Conservation (phyloP, 1,140 invertebrate species). For the Plutomurus gul region DNA sequence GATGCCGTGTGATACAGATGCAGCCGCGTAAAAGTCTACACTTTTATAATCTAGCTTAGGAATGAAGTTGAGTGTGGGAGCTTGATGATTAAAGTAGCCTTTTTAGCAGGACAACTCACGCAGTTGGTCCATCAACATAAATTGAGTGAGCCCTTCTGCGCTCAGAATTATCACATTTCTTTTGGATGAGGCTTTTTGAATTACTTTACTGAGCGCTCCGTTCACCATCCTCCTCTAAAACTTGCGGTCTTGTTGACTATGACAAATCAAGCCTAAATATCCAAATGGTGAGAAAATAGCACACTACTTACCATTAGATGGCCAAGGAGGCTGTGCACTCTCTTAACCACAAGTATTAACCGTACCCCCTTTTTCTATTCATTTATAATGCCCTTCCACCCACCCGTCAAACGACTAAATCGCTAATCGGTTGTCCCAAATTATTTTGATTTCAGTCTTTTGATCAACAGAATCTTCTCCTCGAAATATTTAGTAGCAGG, state of each 20-base stretch:
- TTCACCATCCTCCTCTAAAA: neutral
- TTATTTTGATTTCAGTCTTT: neutral
- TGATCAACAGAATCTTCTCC: too few relatives aligned
- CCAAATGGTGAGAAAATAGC: neutral
- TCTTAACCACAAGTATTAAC: neutral
- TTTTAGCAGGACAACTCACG: conserved; percentile 7
- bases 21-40: neutral
- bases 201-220: neutral
- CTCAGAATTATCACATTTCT: conserved; percentile 6
- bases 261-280: neutral
- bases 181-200: conserved; percentile 16
- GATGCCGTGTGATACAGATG: neutral
- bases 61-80: neutral
- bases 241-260: neutral
- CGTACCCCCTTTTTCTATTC: too few relatives aligned
- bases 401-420: neutral
- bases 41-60: neutral
- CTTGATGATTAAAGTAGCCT: conserved; percentile 8
- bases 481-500: neutral
- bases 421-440: neutral
- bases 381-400: too few relatives aligned
- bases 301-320: neutral
- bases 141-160: conserved; percentile 4
- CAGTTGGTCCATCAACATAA: conserved; percentile 8
- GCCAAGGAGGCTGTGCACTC: neutral